Base-by-base conservation (phyloP, 2,797 vertebrate species). In the Amblyraja radiata region DNA sequence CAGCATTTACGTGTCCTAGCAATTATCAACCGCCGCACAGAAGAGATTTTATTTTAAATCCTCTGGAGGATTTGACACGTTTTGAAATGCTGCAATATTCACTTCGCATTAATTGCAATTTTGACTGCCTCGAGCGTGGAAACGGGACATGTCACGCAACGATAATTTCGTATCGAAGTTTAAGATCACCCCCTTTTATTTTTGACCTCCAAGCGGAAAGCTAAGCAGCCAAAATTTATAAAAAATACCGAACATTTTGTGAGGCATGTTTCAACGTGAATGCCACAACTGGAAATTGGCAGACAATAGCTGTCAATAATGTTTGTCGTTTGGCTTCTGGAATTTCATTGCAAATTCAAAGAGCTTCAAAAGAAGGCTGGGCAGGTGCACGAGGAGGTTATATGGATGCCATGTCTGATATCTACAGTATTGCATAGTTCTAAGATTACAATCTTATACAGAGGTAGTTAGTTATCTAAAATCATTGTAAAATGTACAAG, bases 21-120 rank as follows among this genome's bases (percentile, higher is more conserved):
- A 96, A 94, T 95, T 95, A 95, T 94, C 94, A 93, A 80, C 94
- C 95, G 94, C 10, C 4, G 84, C 93, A 93, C 94, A 95, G 94
- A 94, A 91, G 39, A 92, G 90, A 92, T 92, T 92, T 76, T 76
- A 25, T 39, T 92, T 92, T 73, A 92, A 92, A 92, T 92, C 46
- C 71, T 92, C 90, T 8, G 65, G 90, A 92, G 90, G 73, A 76
- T 92, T 92, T 92, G 71, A 76, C 90, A 76, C 73, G 58, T 92
- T 92, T 92, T 76, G 71, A 46, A 92, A 54, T 76, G 46, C 73
- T 76, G 90, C 23, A n/a, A 46, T 54, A 74, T 92, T 92, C 13
- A 54, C 39, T 92, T n/a, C 39, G n/a, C 21, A 71, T 54, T 92
- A 92, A 92, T 92, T 58, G 71, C 68, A n/a, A 46, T 76, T 76